Conservation (phyloP, 1,140 invertebrate species). For the Kradibia gibbosae region DNA sequence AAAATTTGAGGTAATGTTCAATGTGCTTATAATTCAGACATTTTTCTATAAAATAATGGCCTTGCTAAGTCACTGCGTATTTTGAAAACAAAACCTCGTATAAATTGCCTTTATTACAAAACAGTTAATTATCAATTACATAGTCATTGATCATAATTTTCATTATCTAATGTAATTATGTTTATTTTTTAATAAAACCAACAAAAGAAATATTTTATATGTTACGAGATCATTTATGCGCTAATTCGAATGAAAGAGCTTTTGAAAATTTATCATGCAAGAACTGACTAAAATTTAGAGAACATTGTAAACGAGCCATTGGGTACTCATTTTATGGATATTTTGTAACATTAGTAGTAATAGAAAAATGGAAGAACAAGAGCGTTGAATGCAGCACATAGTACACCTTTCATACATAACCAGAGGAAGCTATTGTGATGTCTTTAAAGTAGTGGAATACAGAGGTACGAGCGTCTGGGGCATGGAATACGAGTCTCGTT, state of each 20-base stretch:
- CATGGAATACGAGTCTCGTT: too few species aligned
- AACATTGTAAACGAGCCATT: not conserved
- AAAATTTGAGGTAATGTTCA: too few species aligned
- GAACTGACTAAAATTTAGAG: not conserved
- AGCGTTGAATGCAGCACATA: not conserved
- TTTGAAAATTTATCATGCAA: not conserved
- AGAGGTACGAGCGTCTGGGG: too few species aligned
- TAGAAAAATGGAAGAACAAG: not conserved
- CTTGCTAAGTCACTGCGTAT: not conserved
- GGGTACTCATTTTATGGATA: not conserved
- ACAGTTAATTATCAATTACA: not conserved
- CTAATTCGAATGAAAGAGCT: not conserved
- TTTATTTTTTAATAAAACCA: not conserved
- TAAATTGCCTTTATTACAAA: too few species aligned
- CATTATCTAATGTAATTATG: not conserved
- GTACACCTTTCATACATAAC: slow-evolving; percentile 26
- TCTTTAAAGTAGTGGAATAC: slow-evolving; percentile 60
- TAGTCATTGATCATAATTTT: not conserved
- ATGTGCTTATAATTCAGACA: not conserved
- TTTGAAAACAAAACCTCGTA: too few species aligned
- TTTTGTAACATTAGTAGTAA: too few species aligned
- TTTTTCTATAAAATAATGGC: not conserved
- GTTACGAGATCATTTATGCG: not conserved
- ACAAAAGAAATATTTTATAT: not conserved
- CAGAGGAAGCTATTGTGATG: slow-evolving; percentile 45